A percentile compares a stretch with the other conserved stretches of the same genome.
Conservation (phyloP, 2,113 vertebrate genomes). For the Chamaetylas fuelleborni region DNA sequence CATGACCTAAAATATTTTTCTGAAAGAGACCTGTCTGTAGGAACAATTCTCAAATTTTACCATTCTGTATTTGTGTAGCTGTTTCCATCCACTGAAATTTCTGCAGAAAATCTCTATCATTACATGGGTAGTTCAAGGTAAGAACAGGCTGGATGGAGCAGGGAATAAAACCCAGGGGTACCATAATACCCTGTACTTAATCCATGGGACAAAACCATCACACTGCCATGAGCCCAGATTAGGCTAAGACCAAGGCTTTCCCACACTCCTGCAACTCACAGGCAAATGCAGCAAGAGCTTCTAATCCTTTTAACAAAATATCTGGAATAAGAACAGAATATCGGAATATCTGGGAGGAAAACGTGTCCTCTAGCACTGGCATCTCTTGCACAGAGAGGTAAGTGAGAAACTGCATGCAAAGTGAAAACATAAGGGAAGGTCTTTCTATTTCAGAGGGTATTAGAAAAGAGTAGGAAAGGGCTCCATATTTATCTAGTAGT, state of each 20-base stretch:
- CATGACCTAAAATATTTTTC: not conserved
- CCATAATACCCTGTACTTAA: not conserved
- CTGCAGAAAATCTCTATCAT: not conserved
- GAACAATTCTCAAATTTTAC: not conserved
- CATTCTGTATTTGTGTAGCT: not conserved
- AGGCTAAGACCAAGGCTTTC: not conserved
- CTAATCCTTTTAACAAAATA: not conserved
- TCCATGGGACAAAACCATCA: not conserved
- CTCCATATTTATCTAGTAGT: not conserved
- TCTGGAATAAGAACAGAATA: not conserved
- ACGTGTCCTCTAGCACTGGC: not conserved
- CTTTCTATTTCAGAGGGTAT: not conserved
- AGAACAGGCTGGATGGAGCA: not conserved
- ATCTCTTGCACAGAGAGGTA: not conserved
- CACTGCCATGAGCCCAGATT: not conserved
- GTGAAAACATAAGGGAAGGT: not conserved
- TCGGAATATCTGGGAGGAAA: not conserved
- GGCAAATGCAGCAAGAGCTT: not conserved
- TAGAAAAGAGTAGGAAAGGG: not conserved
- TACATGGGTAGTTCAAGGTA: not conserved
- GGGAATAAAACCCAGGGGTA: not conserved
- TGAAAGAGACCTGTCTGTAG: not conserved
- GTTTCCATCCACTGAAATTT: not conserved
- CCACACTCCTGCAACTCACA: not conserved
- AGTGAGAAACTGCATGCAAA: not conserved